Conservation (phyloP, 2,888 invertebrate species). For the Empis stercorea region DNA sequence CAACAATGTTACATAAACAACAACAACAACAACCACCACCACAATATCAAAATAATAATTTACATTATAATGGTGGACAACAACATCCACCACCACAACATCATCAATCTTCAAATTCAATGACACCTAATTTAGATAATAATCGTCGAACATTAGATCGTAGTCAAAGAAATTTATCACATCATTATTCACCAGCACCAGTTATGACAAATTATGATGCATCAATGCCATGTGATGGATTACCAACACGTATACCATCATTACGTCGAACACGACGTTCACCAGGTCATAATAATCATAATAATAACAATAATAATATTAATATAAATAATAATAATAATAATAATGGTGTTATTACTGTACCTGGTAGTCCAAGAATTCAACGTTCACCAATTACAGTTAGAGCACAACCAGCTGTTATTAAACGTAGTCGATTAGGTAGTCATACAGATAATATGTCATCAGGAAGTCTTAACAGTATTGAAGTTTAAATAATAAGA, state of each 20-base stretch:
- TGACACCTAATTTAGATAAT: slow-evolving; percentile 26
- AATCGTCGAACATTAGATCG: slow-evolving; percentile 31
- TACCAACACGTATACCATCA: slow-evolving; percentile 29
- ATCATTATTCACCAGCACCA: slow-evolving; percentile 7
- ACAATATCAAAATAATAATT: slow-evolving; percentile 24
- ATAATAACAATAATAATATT: slow-evolving; percentile 18
- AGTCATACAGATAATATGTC: slow-evolving; percentile 37
- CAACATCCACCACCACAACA: slow-evolving; percentile 11
- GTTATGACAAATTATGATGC: slow-evolving; percentile 15
- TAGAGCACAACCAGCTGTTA: slow-evolving; percentile 22
- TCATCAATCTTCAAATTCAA: slow-evolving; percentile 14
- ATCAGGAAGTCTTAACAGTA: slow-evolving; percentile 37
- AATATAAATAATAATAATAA: slow-evolving; percentile 22
- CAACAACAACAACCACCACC: slow-evolving; percentile 23
- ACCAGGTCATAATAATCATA: slow-evolving; percentile 24
- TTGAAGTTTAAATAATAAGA: slow-evolving; percentile 26
- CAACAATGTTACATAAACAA: slow-evolving; percentile 27
- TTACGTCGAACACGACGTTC: slow-evolving; percentile 29
- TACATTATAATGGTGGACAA: slow-evolving; percentile 9
- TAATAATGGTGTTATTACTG: slow-evolving; percentile 28
- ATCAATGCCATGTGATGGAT: slow-evolving; percentile 22
- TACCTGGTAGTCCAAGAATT: slow-evolving; percentile 33
- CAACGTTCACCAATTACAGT: slow-evolving; percentile 35
- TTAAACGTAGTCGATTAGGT: slow-evolving; percentile 32
- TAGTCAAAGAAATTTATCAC: slow-evolving; percentile 27